Evolutionary conservation across 2,888 invertebrate species (phyloP), one percentile per base, ranked within the genome.

Genomic region (Chrysopilus asiliformis): DNA sequence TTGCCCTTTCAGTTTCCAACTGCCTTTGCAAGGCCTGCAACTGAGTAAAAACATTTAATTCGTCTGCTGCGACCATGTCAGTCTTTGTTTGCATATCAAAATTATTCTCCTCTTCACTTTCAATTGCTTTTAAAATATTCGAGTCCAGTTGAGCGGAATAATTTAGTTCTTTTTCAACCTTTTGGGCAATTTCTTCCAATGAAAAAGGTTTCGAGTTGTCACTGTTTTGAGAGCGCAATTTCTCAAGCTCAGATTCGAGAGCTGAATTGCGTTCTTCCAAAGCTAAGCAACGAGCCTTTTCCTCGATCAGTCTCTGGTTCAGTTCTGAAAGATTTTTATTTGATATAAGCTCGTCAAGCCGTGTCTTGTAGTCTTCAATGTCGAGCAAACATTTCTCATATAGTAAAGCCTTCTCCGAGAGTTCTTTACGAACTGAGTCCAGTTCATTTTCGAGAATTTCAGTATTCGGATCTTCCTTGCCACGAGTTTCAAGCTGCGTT

Each of bases 121-220:
- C 71, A 13, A 74, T 67, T 1, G 70, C 74, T 35, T 64, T 68
- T 18, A 74, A 54, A 24, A 74, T 69, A 44, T 68, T 70, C 3
- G 68, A 67, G 48, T 76, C 76, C 16, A 76, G 53, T 43, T 68
- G 67, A 0, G 68, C 72, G 0, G 76, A 74, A 41, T 71, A 67
- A 51, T 74, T 68, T 2, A 76, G 48, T 47, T 76, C 73, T 41
- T 68, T 65, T 31, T 70, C 68, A 3, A 76, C 66, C 56, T 69
- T 64, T 26, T 66, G 66, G 2, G 69, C 63, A 15, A 72, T 67
- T 46, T 70, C 71, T 40, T 71, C 71, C 2, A 70, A 58, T 0
- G 68, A 67, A 36, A 57, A 57, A 16, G 55, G 55, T 40, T 54
- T 58, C 58, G 53, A 5, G 2, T 52, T 55, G 51, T 52, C 48